These are phyloP conservation scores for Andrena hattorfiana DNA, from an alignment of 2,888 invertebrate species.

Conservation along the genomic window DNA sequence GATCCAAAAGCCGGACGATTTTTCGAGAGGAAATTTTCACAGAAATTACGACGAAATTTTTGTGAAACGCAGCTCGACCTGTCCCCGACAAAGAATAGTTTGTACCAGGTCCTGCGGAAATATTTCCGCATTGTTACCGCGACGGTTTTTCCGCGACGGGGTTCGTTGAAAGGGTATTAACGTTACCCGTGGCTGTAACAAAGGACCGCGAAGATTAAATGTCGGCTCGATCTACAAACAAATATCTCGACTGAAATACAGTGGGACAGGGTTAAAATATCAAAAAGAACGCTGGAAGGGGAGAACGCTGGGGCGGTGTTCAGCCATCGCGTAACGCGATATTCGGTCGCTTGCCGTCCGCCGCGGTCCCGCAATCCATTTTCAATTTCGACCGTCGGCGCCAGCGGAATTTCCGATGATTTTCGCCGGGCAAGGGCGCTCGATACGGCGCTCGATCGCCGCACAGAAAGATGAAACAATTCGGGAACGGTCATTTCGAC, in stretches of 20 bases:
- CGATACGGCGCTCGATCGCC: not conserved
- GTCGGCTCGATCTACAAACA: constrained; percentile 20
- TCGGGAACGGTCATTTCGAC: constrained; percentile 10
- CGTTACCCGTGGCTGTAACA: not conserved
- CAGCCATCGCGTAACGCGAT: constrained; percentile 16
- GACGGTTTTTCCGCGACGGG: not conserved
- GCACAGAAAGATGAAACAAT: not conserved
- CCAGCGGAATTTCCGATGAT: not conserved
- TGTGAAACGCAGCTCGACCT: not conserved
- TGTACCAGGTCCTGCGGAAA: not conserved
- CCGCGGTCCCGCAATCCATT: constrained; percentile 16
- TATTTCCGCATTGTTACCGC: not conserved
- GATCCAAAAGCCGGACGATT: no score
- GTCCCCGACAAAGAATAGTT: constrained; percentile 1
- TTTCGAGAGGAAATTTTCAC: no score
- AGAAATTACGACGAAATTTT: not conserved
- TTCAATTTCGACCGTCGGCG: constrained; percentile 15
- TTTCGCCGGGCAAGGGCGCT: not conserved
- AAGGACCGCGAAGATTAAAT: constrained; percentile 36
- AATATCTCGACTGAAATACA: constrained; percentile 26
- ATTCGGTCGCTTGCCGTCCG: not conserved
- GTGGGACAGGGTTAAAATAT: constrained; percentile 29
- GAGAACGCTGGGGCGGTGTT: constrained; percentile 1
- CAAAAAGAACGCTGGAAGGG: constrained; percentile 10
- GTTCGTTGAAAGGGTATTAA: not conserved